phyloP scores from a whole-genome alignment of 2,797 vertebrate species.

The Gymnoscopelus microlampas region DNA sequence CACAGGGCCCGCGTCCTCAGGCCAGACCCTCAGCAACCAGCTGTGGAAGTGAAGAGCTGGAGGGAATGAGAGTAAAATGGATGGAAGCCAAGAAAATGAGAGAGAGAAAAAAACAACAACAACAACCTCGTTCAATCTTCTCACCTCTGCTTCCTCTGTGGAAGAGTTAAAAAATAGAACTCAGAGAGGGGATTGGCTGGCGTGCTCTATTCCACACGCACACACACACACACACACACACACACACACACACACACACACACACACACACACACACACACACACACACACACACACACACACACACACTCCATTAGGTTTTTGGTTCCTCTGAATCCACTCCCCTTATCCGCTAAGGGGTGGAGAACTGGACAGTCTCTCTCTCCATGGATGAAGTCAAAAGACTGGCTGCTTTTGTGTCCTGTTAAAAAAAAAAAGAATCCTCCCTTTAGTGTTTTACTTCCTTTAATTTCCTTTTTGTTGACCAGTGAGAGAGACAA shows the following conservation, averaged over 20 bases:
- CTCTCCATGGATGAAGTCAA: slow-evolving; percentile 9
- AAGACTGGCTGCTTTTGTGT: neutral
- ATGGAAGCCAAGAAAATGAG: slow-evolving; percentile 15
- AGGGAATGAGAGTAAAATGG: slow-evolving; percentile 16
- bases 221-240: no score
- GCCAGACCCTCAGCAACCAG: slow-evolving; percentile 97
- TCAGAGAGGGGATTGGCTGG: no score
- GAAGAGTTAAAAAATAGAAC: no score
- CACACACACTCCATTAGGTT: no score
- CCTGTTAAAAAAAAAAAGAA: slow-evolving; percentile 67
- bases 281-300: no score
- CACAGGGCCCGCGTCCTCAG: slow-evolving; percentile 79
- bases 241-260: no score
- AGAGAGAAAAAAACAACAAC: neutral
- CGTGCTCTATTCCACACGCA: no score
- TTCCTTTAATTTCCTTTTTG: slow-evolving; percentile 28
- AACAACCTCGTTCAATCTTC: neutral
- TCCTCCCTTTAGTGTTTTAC: slow-evolving; percentile 60
- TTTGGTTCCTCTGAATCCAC: slow-evolving; percentile 73
- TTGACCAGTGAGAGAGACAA: slow-evolving; percentile 56
- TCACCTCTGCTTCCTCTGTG: no score
- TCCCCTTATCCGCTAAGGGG: slow-evolving; percentile 78
- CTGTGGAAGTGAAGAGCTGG: slow-evolving; percentile 91
- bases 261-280: no score
- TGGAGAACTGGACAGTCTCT: slow-evolving; percentile 77